Evolutionary conservation across 2,888 invertebrate genomes (phyloP), one percentile per base, ranked within the genome.

Genomic region (Lutraria lutraria): DNA sequence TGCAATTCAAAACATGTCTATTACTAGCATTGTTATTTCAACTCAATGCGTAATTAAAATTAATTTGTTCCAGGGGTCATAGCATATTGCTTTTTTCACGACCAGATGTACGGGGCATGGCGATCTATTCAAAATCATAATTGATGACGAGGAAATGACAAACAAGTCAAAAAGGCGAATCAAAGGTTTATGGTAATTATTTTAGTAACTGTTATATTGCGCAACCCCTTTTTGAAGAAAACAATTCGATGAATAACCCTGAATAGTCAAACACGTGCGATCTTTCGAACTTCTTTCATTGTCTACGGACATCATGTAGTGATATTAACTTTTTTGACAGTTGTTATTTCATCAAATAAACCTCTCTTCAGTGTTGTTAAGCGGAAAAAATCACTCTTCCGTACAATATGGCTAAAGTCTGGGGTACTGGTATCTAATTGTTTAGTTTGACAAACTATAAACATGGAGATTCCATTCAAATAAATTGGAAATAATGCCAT

Each of bases 301-400:
- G 63, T 89, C 83, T 53, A 60, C 31, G 54, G 86, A 83, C 81
- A 34, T 52, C 85, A 83, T 86, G 83, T 82, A 80, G 86, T 56
- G 82, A 84, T 89, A 87, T 89, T 86, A 89, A 89, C 86, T 81
- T 89, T 76, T 89, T 83, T 83, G 83, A 84, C 86, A 83, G 87
- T 88, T 83, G 83, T 88, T 88, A 83, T 80, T 88, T 80, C 80
- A 83, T 83, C 83, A 88, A 88, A 83, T 88, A 79, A 88, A 88
- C 60, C 53, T 83, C 63, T 52, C 79, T 80, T 80, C 34, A 29
- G 63, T 56, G 63, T 80, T 88, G 43, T 79, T 83, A 63, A 83
- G 82, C 83, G 87, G 72, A 87, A 87, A 68, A 82, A 72, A 60
- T 81, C 76, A 54, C 25, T 76, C 19, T 76, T 76, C 81, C 56